Base-by-base conservation (phyloP, 2,888 invertebrate species). In the Sinodicranocentrus sp. region DNA sequence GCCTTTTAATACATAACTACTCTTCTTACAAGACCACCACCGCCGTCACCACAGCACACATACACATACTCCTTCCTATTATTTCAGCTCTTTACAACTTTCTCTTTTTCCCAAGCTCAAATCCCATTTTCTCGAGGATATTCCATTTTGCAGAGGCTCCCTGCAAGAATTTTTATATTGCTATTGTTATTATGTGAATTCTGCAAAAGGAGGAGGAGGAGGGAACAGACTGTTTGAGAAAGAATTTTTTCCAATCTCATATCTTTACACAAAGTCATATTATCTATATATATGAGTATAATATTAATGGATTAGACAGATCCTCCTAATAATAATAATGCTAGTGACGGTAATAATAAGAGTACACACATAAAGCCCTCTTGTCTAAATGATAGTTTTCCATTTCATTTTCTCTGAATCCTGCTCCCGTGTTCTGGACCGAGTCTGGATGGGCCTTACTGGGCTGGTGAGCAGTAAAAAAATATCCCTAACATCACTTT, bases 281-380 rank as follows among this genome's bases (percentile, higher is more conserved):
- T 48, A 48, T 48, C 48, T n/a, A 48, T 23, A 39, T 19, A 65
- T 39, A 25, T 6, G 13, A 33, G 26, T 33, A 17, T 23, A 67
- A 68, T 68, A 68, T 48, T 52, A 52, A 48, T 68, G 68, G 48
- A 68, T 68, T 68, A 52, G 68, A 68, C 26, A 26, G 48, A 68
- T 33, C 21, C 13, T 44, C 33, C 10, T 44, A 26, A 39, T 67
- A 67, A 67, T 44, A 52, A 68, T 48, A 26, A 48, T 33, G 63
- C 63, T 15, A 13, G 65, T 43, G 43, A 43, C 39, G 63, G 63
- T 63, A 63, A 33, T 63, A 63, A 19, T 63, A 33, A 63, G 21
- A 43, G 65, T 57, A 57, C 57, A 65, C 39, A 65, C 65, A 39
- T 65, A 65, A 43, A 65, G 33, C 33, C 63, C 17, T 63, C 63